phyloP scores from a whole-genome alignment of 2,797 vertebrate genomes.

The Allobates femoralis region DNA sequence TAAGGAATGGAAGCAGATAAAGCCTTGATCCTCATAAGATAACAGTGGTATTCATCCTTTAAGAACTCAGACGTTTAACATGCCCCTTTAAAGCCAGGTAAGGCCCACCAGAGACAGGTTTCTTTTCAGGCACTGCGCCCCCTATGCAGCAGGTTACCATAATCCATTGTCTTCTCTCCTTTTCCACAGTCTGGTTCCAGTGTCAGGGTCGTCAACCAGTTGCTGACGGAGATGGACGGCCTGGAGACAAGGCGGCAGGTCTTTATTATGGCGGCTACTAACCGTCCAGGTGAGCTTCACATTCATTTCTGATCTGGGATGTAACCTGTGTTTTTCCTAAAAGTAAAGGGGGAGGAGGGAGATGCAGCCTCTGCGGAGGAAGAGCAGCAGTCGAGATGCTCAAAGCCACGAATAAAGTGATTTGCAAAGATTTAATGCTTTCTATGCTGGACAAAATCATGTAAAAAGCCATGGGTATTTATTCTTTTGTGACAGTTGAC shows the following conservation, averaged over 20 bases:
- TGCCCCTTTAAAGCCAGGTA: neutral
- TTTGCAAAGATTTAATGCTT: no score
- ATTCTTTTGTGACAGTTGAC: no score
- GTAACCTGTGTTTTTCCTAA: no score
- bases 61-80: no score
- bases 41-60: no score
- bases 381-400: neutral
- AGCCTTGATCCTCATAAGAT: neutral
- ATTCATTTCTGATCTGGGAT: neutral
- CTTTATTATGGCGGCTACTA: slow-evolving; percentile 97
- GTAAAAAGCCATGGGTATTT: no score
- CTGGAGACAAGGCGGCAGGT: slow-evolving; percentile 89
- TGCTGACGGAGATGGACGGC: slow-evolving; percentile 98
- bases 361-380: neutral
- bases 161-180: neutral
- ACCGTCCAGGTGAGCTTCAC: slow-evolving; percentile 86
- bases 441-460: no score
- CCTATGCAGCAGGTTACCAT: neutral
- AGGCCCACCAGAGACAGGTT: neutral
- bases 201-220: slow-evolving; percentile 92
- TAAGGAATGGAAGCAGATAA: neutral
- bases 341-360: neutral
- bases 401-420: no score
- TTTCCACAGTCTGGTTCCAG: slow-evolving; percentile 86
- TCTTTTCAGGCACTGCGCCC: neutral